phyloP scores from a whole-genome alignment of 92 coral and sea anemone genomes.

The Plumapathes pennacea region DNA sequence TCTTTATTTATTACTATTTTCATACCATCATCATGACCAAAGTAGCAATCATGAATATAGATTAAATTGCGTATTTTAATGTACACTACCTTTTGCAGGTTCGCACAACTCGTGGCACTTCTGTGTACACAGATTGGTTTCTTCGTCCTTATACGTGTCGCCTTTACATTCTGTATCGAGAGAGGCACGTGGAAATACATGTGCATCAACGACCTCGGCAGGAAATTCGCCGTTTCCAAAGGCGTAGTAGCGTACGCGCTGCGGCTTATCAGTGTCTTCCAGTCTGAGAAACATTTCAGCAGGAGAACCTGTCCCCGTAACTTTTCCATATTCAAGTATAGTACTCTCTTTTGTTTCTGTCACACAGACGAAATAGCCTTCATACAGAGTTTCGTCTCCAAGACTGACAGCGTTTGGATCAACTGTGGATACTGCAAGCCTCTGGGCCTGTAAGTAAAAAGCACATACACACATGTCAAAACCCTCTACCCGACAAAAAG shows the following conservation, averaged over 20 bases:
- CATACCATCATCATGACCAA: no score
- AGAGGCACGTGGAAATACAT: constrained; percentile 9
- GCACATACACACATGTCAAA: no score
- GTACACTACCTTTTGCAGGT: constrained; percentile 26
- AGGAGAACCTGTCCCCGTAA: constrained; percentile 9
- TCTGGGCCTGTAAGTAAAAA: constrained; percentile 21
- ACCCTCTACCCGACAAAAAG: no score
- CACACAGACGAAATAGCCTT: constrained; percentile 27
- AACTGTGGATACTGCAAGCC: constrained; percentile 6
- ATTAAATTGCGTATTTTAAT: no score
- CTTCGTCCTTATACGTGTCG: constrained; percentile 9
- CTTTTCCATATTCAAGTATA: constrained; percentile 40
- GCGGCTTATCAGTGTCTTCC: constrained; percentile 23
- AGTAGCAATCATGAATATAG: no score
- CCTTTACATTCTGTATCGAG: constrained; percentile 21
- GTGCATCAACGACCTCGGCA: constrained; percentile 13
- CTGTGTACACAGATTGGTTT: constrained; percentile 7
- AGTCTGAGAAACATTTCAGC: constrained; percentile 34
- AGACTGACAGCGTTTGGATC: constrained; percentile 19
- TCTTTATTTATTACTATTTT: no score
- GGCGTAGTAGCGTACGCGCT: constrained; percentile 33
- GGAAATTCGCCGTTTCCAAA: constrained; percentile 46
- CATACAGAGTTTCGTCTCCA: constrained; percentile 20
- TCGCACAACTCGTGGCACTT: constrained; percentile 30
- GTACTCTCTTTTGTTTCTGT: not conserved